phyloP scores from a whole-genome alignment of 2,113 vertebrate genomes.

The Parus major region DNA sequence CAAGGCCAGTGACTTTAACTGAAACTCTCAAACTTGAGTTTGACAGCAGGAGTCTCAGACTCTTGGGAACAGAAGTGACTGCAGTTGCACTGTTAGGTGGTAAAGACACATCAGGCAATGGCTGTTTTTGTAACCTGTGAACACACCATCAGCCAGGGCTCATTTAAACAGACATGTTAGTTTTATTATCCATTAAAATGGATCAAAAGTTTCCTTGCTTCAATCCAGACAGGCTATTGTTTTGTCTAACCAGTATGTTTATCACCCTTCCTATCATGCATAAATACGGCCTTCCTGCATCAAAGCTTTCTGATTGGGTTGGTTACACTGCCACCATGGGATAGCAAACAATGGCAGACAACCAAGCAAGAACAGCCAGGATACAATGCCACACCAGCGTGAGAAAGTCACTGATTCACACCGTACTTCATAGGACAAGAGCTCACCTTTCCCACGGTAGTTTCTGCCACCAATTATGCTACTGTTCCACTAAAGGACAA shows the following conservation, averaged over 20 bases:
- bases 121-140: not conserved
- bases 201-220: not conserved
- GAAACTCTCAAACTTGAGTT: not conserved
- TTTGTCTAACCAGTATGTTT: slow-evolving; percentile 6
- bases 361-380: slow-evolving; percentile 73
- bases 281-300: slow-evolving; percentile 70
- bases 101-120: not conserved
- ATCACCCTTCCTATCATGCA: slow-evolving; percentile 32
- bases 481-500: slow-evolving; percentile 69
- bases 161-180: not conserved
- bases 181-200: not conserved
- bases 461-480: slow-evolving; percentile 67
- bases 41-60: not conserved
- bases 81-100: not conserved
- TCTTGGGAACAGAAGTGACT: not conserved
- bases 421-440: slow-evolving; percentile 16
- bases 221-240: not conserved
- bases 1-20: not conserved
- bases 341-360: slow-evolving; percentile 76
- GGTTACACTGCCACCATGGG: slow-evolving; percentile 75
- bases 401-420: slow-evolving; percentile 77
- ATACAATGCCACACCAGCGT: slow-evolving; percentile 75
- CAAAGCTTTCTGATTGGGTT: slow-evolving; percentile 67
- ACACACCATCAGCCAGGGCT: not conserved
- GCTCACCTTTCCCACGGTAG: slow-evolving; percentile 82